Evolutionary conservation across 2,113 vertebrate genomes (phyloP).

Genomic region (Crotalus tigris): DNA sequence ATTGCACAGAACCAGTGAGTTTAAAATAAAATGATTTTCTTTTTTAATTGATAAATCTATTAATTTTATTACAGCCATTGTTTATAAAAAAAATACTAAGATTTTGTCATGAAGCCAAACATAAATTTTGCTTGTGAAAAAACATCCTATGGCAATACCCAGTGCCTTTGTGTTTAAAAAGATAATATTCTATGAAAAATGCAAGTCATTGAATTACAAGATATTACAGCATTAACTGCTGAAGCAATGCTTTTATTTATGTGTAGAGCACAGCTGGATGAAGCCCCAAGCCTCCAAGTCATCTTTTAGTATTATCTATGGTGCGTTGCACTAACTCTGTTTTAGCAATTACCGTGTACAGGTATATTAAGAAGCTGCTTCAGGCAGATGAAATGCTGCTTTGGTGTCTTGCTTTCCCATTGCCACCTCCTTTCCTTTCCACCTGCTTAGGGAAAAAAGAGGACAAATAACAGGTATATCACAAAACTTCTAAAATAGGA

Average conservation of each 20-base stretch:
- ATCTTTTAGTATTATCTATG: conserved; percentile 46
- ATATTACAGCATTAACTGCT: conserved; percentile 49
- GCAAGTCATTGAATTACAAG: conserved; percentile 44
- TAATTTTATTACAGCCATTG: conserved; percentile 3
- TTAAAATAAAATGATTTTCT: neutral
- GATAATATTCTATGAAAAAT: conserved; percentile 49
- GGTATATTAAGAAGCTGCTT: conserved; percentile 47
- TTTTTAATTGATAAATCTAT: conserved; percentile 25
- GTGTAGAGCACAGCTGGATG: conserved; percentile 52
- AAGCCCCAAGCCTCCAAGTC: conserved; percentile 60
- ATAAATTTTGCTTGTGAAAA: conserved; percentile 20
- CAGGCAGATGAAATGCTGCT: conserved; percentile 43
- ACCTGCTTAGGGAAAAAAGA: neutral
- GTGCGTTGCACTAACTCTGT: conserved; percentile 38
- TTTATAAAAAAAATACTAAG: conserved; percentile 30
- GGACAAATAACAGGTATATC: conserved; percentile 48
- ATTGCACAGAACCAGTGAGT: neutral
- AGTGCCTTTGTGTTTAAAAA: neutral
- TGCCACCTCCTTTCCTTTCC: conserved; percentile 12
- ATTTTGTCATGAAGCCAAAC: conserved; percentile 30
- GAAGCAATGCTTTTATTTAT: conserved; percentile 56
- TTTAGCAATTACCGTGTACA: conserved; percentile 40
- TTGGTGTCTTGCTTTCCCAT: conserved; percentile 29
- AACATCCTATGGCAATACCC: conserved; percentile 30
- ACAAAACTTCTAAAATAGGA: conserved; percentile 49